Base-by-base conservation (phyloP, 2,797 vertebrate species). In the Lerista edwardsae region DNA sequence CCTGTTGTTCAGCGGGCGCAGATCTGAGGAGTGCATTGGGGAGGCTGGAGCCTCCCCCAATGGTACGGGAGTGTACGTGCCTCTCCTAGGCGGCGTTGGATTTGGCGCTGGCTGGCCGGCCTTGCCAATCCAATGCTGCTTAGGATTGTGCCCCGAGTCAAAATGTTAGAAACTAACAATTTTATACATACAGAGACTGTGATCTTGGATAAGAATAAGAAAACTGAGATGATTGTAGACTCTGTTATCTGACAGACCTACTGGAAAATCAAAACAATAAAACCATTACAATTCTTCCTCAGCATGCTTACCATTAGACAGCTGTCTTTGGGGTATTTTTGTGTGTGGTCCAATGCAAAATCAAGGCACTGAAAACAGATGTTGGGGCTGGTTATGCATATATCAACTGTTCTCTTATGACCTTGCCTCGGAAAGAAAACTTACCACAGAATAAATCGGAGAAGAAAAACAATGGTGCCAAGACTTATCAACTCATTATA, bases 391-490 rank as follows among this genome's bases (percentile, higher is more conserved):
- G 79, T 82, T 51, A 47, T 21, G 29, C 47, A 74, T 39, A 75
- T 41, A 4, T 8, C 57, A 68, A 25, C 68, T 61, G 59, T 83
- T 51, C 82, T 39, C 36, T 59, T 55, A 6, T 1, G 2, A 89
- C 83, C 84, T 41, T 76, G 82, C 55, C 88, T 68, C 86, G 69
- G 84, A 76, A 80, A 80, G 84, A 77, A 75, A 75, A 92, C 5
- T 79, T 80, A 74, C 84, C 84, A 0, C 14, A 34, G 76, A 65
- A 0, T 41, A 85, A 65, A 78, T 75, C 8, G 83, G 82, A 72
- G 82, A 74, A 85, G 86, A 79, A 86, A 79, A 81, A 81, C 74
- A 12, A 55, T 39, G 14, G 11, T 69, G 84, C 93, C 92, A 93
- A 83, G 62, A 62, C 80, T 86, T 73, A 36, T 27, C 82, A 84